Evolutionary conservation across 2,113 vertebrate genomes (phyloP).

Genomic region (Etia nguti): DNA sequence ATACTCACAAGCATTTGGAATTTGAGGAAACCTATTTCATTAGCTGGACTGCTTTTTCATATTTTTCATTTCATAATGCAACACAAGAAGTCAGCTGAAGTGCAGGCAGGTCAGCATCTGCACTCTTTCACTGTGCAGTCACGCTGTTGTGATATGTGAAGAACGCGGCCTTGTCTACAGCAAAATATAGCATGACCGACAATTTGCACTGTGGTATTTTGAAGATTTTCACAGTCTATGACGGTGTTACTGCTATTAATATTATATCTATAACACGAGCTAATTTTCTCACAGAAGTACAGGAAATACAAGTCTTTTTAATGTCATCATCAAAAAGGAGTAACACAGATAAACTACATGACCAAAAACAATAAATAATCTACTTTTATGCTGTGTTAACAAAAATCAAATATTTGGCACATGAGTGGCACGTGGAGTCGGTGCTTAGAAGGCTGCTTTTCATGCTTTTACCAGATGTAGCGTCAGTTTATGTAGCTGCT

Average conservation of each 20-base stretch:
- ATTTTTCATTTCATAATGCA: not conserved
- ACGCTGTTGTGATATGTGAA: not conserved
- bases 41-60: not conserved
- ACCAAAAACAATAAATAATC: not conserved
- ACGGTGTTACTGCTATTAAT: not conserved
- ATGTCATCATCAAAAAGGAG: not conserved
- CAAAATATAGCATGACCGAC: not conserved
- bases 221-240: not conserved
- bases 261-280: not conserved
- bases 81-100: not conserved
- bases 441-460: not conserved
- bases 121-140: not conserved
- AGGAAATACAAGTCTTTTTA: not conserved
- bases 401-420: not conserved
- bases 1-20: not conserved
- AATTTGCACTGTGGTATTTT: not conserved
- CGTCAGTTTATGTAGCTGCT: accelerated
- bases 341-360: not conserved
- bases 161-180: not conserved
- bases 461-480: not conserved
- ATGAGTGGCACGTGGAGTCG: not conserved
- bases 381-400: not conserved
- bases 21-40: not conserved
- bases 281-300: not conserved
- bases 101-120: not conserved